These are phyloP conservation scores for Hystrix cristata DNA, from an alignment of 2,113 vertebrate species.

Conservation along the genomic window DNA sequence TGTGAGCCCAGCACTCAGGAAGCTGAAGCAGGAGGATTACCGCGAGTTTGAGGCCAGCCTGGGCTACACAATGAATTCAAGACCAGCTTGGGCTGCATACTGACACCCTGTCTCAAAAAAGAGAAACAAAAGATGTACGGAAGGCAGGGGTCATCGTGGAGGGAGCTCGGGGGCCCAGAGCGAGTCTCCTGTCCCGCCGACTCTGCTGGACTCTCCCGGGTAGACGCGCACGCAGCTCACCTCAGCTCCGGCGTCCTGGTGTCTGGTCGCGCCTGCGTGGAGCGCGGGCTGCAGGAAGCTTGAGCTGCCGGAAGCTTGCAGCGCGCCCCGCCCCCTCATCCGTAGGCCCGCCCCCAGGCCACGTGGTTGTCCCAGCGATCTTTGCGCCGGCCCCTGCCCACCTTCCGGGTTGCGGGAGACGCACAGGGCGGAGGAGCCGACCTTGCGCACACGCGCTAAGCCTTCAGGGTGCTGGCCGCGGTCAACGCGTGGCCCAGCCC, in stretches of 20 bases:
- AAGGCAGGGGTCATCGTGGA: not conserved
- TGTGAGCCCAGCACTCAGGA: not conserved
- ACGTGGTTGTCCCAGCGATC: not conserved
- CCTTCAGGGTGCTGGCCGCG: too few species aligned
- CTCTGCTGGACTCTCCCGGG: not conserved
- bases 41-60: not conserved
- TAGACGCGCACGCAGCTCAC: not conserved
- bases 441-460: too few species aligned
- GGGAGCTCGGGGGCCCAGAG: not conserved
- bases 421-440: not conserved
- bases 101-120: not conserved
- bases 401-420: too few species aligned
- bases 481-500: not conserved
- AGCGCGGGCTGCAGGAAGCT: too few species aligned
- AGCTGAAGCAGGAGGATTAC: not conserved
- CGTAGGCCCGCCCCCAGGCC: not conserved
- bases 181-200: not conserved
- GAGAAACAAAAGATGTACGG: not conserved
- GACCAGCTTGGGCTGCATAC: not conserved
- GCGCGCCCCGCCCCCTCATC: not conserved
- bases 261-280: not conserved
- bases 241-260: not conserved
- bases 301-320: not conserved
- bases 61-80: not conserved
- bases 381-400: not conserved